Conservation (phyloP, 2,888 invertebrate species). For the Mechanitis mazaeus region DNA sequence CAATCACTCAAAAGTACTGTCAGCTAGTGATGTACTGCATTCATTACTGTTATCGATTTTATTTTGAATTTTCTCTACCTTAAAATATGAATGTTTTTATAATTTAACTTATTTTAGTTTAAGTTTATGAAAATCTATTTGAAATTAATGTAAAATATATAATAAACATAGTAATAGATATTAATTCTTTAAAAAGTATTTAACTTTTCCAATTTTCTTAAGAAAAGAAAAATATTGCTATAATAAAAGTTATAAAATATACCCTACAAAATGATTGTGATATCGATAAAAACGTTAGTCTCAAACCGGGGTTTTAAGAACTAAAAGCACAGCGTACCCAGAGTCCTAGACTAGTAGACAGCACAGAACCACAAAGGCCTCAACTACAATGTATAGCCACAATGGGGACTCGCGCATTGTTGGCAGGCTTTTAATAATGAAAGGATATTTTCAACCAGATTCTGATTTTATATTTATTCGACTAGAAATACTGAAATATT, state of each 20-base stretch:
- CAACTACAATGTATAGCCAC: slow-evolving; percentile 46
- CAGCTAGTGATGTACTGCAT: slow-evolving; percentile 40
- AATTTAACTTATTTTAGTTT: too few relatives aligned
- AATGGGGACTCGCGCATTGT: slow-evolving; percentile 42
- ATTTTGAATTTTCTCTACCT: too few relatives aligned
- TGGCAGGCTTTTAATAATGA: slow-evolving; percentile 36
- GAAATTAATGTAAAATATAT: too few relatives aligned
- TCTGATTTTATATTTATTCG: slow-evolving; percentile 12
- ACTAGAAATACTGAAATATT: slow-evolving; percentile 20
- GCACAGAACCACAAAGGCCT: slow-evolving; percentile 62
- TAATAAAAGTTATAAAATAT: too few relatives aligned
- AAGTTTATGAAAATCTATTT: too few relatives aligned
- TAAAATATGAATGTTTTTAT: too few relatives aligned
- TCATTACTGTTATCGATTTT: slow-evolving; percentile 1
- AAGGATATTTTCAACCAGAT: slow-evolving; percentile 34
- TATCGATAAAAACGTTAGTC: slow-evolving; percentile 21
- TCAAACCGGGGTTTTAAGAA: slow-evolving; percentile 54
- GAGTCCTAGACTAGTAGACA: slow-evolving; percentile 33
- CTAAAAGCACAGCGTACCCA: slow-evolving; percentile 61
- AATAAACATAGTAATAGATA: too few relatives aligned
- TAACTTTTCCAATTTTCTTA: too few relatives aligned
- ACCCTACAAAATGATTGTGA: neutral
- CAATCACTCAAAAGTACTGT: slow-evolving; percentile 72
- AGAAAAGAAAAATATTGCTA: too few relatives aligned
- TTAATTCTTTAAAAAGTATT: too few relatives aligned